Evolutionary conservation across 1,140 invertebrate species (phyloP), one percentile per base, ranked within the genome.

Genomic region (Vanessa atalanta): DNA sequence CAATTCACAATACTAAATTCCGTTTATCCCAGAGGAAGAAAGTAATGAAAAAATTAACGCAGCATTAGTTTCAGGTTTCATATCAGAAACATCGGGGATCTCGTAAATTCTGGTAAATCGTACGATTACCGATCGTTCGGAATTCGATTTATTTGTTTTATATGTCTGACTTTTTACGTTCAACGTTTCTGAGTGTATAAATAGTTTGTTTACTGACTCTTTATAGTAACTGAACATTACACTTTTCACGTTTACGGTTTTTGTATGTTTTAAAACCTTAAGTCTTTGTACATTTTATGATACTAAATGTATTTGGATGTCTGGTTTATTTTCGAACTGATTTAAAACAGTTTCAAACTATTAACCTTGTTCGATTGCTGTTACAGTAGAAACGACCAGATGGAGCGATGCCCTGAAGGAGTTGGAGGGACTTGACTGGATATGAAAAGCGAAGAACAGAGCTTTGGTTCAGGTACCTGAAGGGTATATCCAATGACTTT

Each of bases 81-180:
- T 65, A 69, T 65, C 47, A 65, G 60, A 51, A 43, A 61, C 26
- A n/a, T 47, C 53, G 51, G 47, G 50, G 66, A 74, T 69, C 69
- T 66, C 57, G 57, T 74, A 74, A 69, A 69, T 71, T 37, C 16
- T 8, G 47, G 15, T 74, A 69, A 55, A 65, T 61, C 65, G 61
- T 47, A 73, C 51, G 57, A 69, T 74, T 67, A 65, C 47, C 50
- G 61, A 69, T 69, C 72, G 72, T 66, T 63, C 65, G 61, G 26
- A 26, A 69, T 74, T 64, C 65, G 72, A 74, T 74, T 74, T 69
- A 74, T 74, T 66, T 63, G 66, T 74, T 74, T 65, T 60, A 69
- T 69, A 67, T 65, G 50, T 55, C 61, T 50, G 61, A 69, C 20
- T 66, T 74, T 74, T 74, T 74, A 70, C 55, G 66, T 65, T 74